Percentiles rank a stretch among this genome's conserved stretches.
Evolutionary conservation across 2,888 invertebrate genomes (phyloP).

Genomic region (Tachystola acroxantha): DNA sequence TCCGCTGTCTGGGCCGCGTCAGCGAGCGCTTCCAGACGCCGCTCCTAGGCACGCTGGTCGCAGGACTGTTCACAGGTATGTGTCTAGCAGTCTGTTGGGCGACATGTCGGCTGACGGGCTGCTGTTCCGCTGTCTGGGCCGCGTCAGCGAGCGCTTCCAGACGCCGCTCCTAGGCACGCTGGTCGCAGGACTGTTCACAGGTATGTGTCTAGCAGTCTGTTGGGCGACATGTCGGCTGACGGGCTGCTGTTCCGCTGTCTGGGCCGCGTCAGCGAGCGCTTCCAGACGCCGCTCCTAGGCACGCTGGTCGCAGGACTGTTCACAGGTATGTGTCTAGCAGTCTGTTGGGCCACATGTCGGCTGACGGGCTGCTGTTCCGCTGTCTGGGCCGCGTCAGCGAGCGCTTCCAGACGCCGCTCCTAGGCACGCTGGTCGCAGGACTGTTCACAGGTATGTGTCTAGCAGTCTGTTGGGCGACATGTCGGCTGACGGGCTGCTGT

Average conservation of each 20-base stretch:
- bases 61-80: conserved; percentile 84
- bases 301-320: conserved; percentile 86
- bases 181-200: conserved; percentile 86
- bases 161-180: conserved; percentile 89
- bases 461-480: conserved; percentile 87
- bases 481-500: too few relatives aligned
- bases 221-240: conserved; percentile 93
- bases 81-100: conserved; percentile 83
- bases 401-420: conserved; percentile 87
- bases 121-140: conserved; percentile 86
- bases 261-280: conserved; percentile 84
- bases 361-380: conserved; percentile 89
- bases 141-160: conserved; percentile 84
- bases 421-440: conserved; percentile 87
- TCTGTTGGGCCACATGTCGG: conserved; percentile 91
- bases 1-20: conserved; percentile 85
- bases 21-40: conserved; percentile 88
- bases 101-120: conserved; percentile 93
- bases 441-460: conserved; percentile 79
- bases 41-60: conserved; percentile 84
- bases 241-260: conserved; percentile 88
- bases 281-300: conserved; percentile 88
- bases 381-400: conserved; percentile 85
- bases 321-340: conserved; percentile 80
- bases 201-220: conserved; percentile 76